These are phyloP conservation scores for Pelmatolapia mariae DNA, from an alignment of 2,113 vertebrate genomes.

Conservation along the genomic window DNA sequence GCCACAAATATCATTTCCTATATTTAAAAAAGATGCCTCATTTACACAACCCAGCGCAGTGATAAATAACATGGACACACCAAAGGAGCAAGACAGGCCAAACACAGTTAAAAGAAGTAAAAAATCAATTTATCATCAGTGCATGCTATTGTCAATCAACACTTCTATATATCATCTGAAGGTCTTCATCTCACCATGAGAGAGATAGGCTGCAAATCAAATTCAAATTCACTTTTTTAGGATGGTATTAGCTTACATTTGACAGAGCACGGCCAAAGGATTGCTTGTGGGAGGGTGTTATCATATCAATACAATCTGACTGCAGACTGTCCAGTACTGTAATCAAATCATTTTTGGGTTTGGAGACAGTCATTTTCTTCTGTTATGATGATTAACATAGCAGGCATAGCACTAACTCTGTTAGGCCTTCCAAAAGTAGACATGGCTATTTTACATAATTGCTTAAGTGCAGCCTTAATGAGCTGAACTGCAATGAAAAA, in stretches of 20 bases:
- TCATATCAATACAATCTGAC: conserved; percentile 53
- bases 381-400: conserved; percentile 68
- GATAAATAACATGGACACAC: conserved; percentile 35
- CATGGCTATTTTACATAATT: conserved; percentile 63
- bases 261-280: conserved; percentile 5
- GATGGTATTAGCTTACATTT: conserved; percentile 5
- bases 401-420: conserved; percentile 52
- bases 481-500: conserved; percentile 27
- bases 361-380: conserved; percentile 42
- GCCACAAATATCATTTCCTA: neutral
- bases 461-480: conserved; percentile 57
- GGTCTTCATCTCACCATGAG: neutral
- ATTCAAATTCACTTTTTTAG: conserved; percentile 31
- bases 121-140: conserved; percentile 44
- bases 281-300: conserved; percentile 13
- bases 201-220: conserved; percentile 20
- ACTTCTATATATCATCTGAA: conserved; percentile 30
- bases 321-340: conserved; percentile 34
- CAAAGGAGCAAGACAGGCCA: neutral
- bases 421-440: conserved; percentile 64
- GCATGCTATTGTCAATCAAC: conserved; percentile 28
- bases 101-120: conserved; percentile 22
- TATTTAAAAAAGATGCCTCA: neutral
- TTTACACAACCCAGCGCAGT: neutral
- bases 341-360: conserved; percentile 64